phyloP scores from a whole-genome alignment of 2,113 vertebrate genomes.

The Edolisoma coerulescens region DNA sequence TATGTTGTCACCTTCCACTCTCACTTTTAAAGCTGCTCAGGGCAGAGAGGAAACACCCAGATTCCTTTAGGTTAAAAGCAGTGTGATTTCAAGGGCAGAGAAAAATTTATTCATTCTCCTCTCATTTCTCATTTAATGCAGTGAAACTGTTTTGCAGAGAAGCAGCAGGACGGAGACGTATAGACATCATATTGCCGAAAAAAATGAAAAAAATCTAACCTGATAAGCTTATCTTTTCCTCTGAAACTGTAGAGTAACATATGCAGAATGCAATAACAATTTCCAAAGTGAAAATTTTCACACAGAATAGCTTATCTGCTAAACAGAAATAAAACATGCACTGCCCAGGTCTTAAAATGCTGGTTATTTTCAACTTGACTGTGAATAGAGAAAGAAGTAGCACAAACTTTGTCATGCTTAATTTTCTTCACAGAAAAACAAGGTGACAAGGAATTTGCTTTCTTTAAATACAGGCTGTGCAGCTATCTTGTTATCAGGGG shows the following conservation, averaged over 20 bases:
- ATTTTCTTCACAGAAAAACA: background rate
- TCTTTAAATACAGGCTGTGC: background rate
- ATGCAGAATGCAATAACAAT: background rate
- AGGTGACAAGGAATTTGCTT: background rate
- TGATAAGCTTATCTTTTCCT: background rate
- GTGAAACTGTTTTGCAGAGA: background rate
- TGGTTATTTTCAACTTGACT: background rate
- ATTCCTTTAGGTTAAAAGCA: background rate
- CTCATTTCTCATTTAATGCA: background rate
- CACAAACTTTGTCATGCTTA: background rate
- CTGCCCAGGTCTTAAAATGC: background rate
- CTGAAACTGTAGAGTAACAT: background rate
- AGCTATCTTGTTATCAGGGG: background rate
- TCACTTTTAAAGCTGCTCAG: background rate
- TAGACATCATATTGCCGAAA: background rate
- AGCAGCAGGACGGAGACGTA: background rate
- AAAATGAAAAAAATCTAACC: background rate
- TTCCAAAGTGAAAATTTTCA: background rate
- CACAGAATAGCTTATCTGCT: background rate
- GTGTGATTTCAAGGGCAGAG: background rate
- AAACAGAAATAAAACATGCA: background rate
- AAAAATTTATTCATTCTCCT: background rate
- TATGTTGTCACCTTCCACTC: slow-evolving; percentile 17
- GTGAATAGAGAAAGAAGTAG: background rate
- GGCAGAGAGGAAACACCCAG: background rate